phyloP scores from a whole-genome alignment of 1,140 invertebrate species.

The Aphelenchoides besseyi region DNA sequence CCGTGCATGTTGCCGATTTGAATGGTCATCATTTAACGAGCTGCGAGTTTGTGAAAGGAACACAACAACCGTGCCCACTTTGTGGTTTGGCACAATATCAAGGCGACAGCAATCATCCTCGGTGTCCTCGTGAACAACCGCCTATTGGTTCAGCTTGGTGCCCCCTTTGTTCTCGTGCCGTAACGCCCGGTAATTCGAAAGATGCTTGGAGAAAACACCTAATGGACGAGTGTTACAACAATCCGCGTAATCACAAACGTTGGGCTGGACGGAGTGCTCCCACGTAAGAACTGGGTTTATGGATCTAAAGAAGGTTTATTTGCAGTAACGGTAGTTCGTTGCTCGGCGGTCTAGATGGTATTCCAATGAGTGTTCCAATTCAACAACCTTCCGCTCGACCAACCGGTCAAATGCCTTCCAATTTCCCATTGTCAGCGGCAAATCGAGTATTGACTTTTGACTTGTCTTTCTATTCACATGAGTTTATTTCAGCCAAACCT shows the following conservation, averaged over 20 bases:
- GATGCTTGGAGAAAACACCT: slow-evolving; percentile 30
- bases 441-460: not conserved
- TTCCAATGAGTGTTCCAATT: not conserved
- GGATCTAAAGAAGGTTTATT: not conserved
- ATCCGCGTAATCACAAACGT: slow-evolving; percentile 19
- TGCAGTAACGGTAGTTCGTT: slow-evolving; percentile 10
- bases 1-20: slow-evolving; percentile 21
- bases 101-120: slow-evolving; percentile 28
- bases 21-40: slow-evolving; percentile 22
- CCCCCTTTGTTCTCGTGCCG: slow-evolving; percentile 24
- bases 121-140: slow-evolving; percentile 21
- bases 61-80: slow-evolving; percentile 13
- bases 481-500: slow-evolving; percentile 8
- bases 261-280: slow-evolving; percentile 11
- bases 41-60: slow-evolving; percentile 24
- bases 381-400: not conserved
- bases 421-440: not conserved
- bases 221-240: slow-evolving; percentile 27
- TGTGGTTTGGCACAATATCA: slow-evolving; percentile 24
- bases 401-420: not conserved
- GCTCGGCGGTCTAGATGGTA: not conserved
- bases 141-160: slow-evolving; percentile 20
- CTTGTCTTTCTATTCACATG: not conserved
- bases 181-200: slow-evolving; percentile 12
- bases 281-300: slow-evolving; percentile 8